Conservation (phyloP, 2,888 invertebrate species). For the Rhingia rostrata region DNA sequence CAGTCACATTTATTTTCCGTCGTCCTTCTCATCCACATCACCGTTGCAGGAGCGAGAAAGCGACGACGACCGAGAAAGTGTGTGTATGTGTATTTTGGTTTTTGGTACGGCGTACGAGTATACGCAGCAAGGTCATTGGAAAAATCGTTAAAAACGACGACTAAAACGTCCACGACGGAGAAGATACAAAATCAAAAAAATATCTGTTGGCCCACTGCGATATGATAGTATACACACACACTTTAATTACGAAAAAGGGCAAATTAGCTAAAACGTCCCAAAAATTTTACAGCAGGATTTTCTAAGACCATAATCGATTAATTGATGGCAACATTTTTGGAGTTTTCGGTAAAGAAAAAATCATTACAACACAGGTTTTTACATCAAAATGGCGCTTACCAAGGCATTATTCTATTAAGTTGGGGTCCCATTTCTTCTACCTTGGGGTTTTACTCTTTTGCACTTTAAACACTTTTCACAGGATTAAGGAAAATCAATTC, state of each 20-base stretch:
- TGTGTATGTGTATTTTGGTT: conserved; percentile 45
- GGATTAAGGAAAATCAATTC: conserved; percentile 40
- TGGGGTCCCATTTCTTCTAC: conserved; percentile 35
- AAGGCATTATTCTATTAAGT: conserved; percentile 70
- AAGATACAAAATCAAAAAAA: conserved; percentile 55
- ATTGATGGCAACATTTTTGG: neutral
- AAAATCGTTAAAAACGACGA: conserved; percentile 81
- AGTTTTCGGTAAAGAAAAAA: conserved; percentile 5
- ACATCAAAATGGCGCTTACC: conserved; percentile 77
- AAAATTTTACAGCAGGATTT: conserved; percentile 67
- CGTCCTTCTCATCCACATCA: conserved; percentile 4
- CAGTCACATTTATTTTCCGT: conserved; percentile 9
- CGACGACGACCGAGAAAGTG: neutral
- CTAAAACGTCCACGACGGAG: conserved; percentile 46
- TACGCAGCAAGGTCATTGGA: conserved; percentile 83
- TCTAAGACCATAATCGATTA: conserved; percentile 53
- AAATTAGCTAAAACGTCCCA: conserved; percentile 12
- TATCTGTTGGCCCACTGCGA: conserved; percentile 68
- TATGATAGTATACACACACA: conserved; percentile 77
- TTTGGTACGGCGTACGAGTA: conserved; percentile 68
- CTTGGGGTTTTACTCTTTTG: conserved; percentile 10
- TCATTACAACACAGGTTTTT: conserved; percentile 56
- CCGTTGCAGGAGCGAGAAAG: conserved; percentile 25
- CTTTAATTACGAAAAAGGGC: conserved; percentile 28
- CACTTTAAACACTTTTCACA: conserved; percentile 40